Base-by-base conservation (phyloP, 92 coral and sea anemone species). In the Zoanthus sansibaricus region DNA sequence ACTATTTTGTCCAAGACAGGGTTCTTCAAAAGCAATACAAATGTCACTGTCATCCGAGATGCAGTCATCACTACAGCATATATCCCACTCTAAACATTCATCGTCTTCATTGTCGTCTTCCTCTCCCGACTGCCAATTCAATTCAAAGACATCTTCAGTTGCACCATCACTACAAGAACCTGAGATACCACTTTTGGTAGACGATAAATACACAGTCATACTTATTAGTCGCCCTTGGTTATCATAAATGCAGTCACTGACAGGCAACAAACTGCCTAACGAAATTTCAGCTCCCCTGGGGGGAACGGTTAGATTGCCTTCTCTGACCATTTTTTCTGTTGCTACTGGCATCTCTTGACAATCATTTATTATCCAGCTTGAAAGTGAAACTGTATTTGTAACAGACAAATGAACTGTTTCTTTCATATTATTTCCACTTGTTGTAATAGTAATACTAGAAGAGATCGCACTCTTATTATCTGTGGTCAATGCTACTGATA, bases 61-160 rank as follows among this genome's bases (percentile, higher is more conserved):
- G 44, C 74, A 79, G 42, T 79, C 73, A 80, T 67, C 44, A 66
- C 66, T 42, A 80, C 9, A 20, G 14, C 7, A 33, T 18, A 44
- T 9, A 32, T 61, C 72, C 44, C 25, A 15, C 7, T 80, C 73
- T 3, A 64, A 64, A 18, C 20, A 45, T 67, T 64, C 75, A 80
- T 45, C 54, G 32, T 16, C 59, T 25, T 25, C 25, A 15, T 69
- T 10, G 10, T 69, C 73, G 9, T 72, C 49, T 32, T 18, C 77
- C 2, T 75, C 62, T 46, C 59, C 37, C 6, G 85, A 70, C 71
- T 80, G 85, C 85, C 85, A 80, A 21, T 62, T 64, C 7, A 80
- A 74, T 14, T 80, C 85, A 64, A 80, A 80, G 46, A 80, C 75
- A 45, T 80, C 85, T 80, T 80, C 85, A 66, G 85, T 80, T 33